A percentile compares a stretch with the other conserved stretches of the same genome.
Conservation (phyloP, 2,113 vertebrate genomes). For the Plestiodon gilberti region DNA sequence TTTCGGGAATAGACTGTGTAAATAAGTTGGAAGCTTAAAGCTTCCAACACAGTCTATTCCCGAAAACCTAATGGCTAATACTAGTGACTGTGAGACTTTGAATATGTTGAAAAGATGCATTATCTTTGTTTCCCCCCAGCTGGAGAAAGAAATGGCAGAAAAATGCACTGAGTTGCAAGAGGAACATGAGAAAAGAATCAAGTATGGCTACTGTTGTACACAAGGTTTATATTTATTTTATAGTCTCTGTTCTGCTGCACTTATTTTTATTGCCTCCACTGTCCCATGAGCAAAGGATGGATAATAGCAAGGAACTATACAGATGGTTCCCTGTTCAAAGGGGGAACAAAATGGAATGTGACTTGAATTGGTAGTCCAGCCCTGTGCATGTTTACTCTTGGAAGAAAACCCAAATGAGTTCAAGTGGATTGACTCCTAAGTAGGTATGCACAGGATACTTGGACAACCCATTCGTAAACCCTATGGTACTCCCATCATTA, state of each 20-base stretch:
- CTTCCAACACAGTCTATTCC: no score
- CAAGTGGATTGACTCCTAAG: background rate
- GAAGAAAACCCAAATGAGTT: background rate
- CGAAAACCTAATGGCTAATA: no score
- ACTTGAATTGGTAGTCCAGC: background rate
- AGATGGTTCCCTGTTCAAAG: background rate
- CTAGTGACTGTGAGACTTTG: no score
- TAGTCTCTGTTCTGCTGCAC: background rate
- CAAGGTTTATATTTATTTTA: background rate
- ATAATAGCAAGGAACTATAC: background rate
- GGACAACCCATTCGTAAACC: background rate
- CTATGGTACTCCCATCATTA: no score
- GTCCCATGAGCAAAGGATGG: background rate
- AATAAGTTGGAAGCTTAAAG: no score
- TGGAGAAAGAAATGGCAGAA: constrained; percentile 59
- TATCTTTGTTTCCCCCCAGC: constrained; percentile 33
- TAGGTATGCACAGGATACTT: background rate
- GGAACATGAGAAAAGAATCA: constrained; percentile 58
- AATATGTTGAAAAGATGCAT: no score
- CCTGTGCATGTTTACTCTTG: background rate
- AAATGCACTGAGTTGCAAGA: constrained; percentile 55
- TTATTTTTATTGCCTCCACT: background rate
- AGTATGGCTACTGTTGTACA: constrained; percentile 39
- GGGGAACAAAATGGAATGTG: background rate
- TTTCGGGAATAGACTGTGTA: no score